Conservation (phyloP, 2,888 invertebrate species). For the Gastracanthus pulcherrimus region DNA sequence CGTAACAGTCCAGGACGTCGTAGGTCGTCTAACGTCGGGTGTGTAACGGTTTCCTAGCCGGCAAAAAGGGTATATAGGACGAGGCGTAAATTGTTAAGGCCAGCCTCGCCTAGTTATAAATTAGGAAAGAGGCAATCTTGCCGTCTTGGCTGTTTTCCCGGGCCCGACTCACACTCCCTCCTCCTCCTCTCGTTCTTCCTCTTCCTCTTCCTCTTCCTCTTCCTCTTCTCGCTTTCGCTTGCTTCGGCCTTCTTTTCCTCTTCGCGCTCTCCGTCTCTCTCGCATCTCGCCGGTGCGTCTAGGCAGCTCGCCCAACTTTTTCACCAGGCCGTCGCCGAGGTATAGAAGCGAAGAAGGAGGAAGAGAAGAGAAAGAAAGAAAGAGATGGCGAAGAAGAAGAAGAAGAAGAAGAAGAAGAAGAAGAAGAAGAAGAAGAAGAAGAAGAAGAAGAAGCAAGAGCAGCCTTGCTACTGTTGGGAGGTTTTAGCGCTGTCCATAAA, state of each 20-base stretch:
- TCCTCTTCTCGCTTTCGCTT: conserved; percentile 2
- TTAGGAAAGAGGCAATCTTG: conserved; percentile 76
- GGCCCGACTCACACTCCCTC: conserved; percentile 23
- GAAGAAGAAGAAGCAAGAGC: not conserved
- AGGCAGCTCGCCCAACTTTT: too few relatives aligned
- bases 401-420: too few relatives aligned
- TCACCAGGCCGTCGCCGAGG: not conserved
- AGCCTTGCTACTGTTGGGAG: conserved; percentile 1
- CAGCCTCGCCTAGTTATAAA: conserved; percentile 76
- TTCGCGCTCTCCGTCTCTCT: conserved; percentile 27
- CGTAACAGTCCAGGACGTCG: conserved; percentile 67
- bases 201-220: not conserved
- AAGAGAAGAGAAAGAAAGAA: conserved; percentile 27
- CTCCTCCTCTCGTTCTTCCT: conserved; percentile 51
- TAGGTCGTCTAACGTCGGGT: conserved; percentile 52
- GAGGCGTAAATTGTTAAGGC: conserved; percentile 76
- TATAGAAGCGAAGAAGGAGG: not conserved
- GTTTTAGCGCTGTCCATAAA: conserved; percentile 65
- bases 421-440: too few relatives aligned
- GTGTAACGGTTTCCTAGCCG: conserved; percentile 43
- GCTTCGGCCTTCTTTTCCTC: conserved; percentile 11
- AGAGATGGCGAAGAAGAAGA: too few relatives aligned
- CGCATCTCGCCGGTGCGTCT: conserved; percentile 9
- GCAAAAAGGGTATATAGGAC: conserved; percentile 57
- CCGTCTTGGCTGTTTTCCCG: conserved; percentile 66